Evolutionary conservation across 2,888 invertebrate genomes (phyloP).

Genomic region (Monoplex corrugatus): DNA sequence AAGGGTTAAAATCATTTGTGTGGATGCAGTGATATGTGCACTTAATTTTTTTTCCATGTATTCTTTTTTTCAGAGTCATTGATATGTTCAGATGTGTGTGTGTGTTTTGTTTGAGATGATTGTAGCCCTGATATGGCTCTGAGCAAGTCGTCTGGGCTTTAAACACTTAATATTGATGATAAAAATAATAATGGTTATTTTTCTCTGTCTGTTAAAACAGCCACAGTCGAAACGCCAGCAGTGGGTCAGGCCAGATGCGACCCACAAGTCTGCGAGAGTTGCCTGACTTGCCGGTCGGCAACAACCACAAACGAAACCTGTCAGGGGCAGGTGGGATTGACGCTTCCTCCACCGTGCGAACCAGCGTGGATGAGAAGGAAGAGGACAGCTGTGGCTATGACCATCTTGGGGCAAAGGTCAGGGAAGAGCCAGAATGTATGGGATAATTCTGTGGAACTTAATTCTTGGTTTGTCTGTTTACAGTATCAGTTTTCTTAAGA

Average conservation of each 20-base stretch:
- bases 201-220: slow-evolving; percentile 45
- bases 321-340: slow-evolving; percentile 40
- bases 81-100: too few species aligned
- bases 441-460: too few species aligned
- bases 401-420: slow-evolving; percentile 61
- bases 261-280: slow-evolving; percentile 66
- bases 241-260: slow-evolving; percentile 63
- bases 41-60: too few species aligned
- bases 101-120: too few species aligned
- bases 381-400: slow-evolving; percentile 66
- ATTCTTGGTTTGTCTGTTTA: too few species aligned
- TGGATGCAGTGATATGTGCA: too few species aligned
- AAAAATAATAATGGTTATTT: neutral
- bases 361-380: slow-evolving; percentile 42
- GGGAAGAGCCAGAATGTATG: neutral
- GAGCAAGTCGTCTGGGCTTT: too few species aligned
- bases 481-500: too few species aligned
- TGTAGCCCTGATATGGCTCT: too few species aligned
- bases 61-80: too few species aligned
- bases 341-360: neutral
- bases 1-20: too few species aligned
- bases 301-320: slow-evolving; percentile 46
- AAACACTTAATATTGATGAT: too few species aligned
- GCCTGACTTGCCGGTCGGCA: slow-evolving; percentile 62
- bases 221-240: slow-evolving; percentile 66